Base-by-base conservation (phyloP, 2,888 invertebrate species). In the Trilocha varians region DNA sequence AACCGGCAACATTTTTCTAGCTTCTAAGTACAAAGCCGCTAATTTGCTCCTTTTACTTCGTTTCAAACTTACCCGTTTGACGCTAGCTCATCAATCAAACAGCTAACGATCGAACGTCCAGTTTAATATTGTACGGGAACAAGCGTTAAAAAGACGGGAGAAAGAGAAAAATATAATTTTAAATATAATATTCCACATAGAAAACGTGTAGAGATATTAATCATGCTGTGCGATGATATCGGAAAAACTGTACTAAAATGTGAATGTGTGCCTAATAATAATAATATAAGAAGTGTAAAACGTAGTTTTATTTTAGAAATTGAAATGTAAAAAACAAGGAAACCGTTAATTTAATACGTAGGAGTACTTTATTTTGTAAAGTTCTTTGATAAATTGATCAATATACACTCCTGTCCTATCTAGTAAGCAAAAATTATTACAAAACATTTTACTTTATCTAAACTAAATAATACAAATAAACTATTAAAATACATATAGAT, bases 31-130 rank as follows among this genome's bases (percentile, higher is more conserved):
- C 56, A 58, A 82, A 82, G 80, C 80, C 48, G 66, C 78, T 83
- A 79, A 67, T 45, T 49, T 62, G 60, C 53, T 61, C 25, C 25
- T 59, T 55, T 64, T 58, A 62, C 53, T 55, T 56, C 55, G 49
- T 55, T 53, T 59, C 55, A 56, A 57, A 92, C 93, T 93, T 91
- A 93, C 93, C 93, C 92, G 85, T 89, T 91, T 70, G 89, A 89
- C 70, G 91, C 89, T 87, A 91, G 88, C 88, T 93, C 93, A 87
- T 93, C 93, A 88, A 93, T 91, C 88, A 93, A 90, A 92, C 93
- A 93, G 92, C 93, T 94, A 80, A 65, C 69, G 62, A 71, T 59
- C 59, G 61, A 69, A 59, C 65, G 60, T 79, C 82, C 83, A 64
- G 62, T 64, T 77, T 58, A 73, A 67, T 66, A 77, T 64, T 67